Base-by-base conservation (phyloP, 2,797 vertebrate genomes). In the Mustela erminea region DNA sequence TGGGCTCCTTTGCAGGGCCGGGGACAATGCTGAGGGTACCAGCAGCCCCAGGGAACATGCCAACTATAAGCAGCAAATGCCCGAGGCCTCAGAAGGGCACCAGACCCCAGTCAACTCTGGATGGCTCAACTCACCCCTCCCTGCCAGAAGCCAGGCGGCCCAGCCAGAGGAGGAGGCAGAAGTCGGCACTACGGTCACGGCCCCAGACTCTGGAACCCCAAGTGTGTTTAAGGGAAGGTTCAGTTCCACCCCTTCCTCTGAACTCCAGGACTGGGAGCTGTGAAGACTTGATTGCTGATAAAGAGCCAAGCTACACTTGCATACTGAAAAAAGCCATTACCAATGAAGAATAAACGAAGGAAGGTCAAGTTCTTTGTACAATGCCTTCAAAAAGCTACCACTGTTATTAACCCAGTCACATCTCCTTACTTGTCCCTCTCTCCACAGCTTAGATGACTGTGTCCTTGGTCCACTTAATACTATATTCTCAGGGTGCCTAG, bases 161-260 rank as follows among this genome's bases (percentile, higher is more conserved):
- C 3, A 17, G 58, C 38, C 72, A 87, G 77, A 72, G 66, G 12
- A 56, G 20, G 83, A 49, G 18, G 46, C 52, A 90, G 64, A 72
- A 32, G 58, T 32, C 0, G 0, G 15, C 56, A 38, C 78, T 7
- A 25, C 60, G 54, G 46, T 38, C 46, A 83, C 49, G 72, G 86
- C 41, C 49, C 82, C 49, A 29, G 78, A 72, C 82, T 96, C 91
- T 87, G 56, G 25, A 66, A 32, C 68, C 77, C 38, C 13, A 12
- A n/a, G n/a, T 25, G 7, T 60, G 3, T 89, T 56, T 83, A 41
- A 93, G 41, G 64, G 46, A 89, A 95, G 72, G 20, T 87, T 9
- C 38, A 72, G 80, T 92, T 81, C 75, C 52, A 72, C 43, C 68
- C 72, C 49, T 92, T 74, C 41, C 52, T 94, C 93, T 66, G 25